A percentile compares a stretch with the other conserved stretches of the same genome.
phyloP scores from a whole-genome alignment of 2,888 invertebrate genomes.

The Flabesymbios commensalis region DNA sequence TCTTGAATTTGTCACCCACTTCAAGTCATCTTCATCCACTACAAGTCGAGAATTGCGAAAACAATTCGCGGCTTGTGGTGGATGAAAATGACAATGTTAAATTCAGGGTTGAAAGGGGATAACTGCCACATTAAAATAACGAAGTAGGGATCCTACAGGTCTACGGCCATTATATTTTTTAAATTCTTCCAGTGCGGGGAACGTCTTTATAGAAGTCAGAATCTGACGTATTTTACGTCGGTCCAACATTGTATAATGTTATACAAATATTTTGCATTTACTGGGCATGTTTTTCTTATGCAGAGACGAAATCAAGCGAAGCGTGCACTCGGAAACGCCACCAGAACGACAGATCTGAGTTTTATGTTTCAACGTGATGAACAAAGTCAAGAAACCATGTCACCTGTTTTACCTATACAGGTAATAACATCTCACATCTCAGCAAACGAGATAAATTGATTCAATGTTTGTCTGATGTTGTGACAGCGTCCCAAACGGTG shows the following conservation, averaged over 20 bases:
- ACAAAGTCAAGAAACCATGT: constrained; percentile 25
- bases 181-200: neutral
- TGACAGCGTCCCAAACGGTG: too few species aligned
- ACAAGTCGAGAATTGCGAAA: too few species aligned
- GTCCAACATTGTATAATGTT: neutral
- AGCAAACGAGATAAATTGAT: too few species aligned
- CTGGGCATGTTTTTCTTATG: neutral
- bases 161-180: neutral
- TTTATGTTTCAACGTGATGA: constrained; percentile 44
- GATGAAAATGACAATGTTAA: too few species aligned
- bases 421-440: constrained; percentile 29
- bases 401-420: constrained; percentile 45
- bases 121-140: neutral
- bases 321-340: constrained; percentile 49
- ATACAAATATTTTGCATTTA: neutral
- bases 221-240: neutral
- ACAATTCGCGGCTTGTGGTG: too few species aligned
- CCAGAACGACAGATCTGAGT: constrained; percentile 45
- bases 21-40: too few species aligned
- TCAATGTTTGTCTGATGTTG: too few species aligned
- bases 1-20: too few species aligned
- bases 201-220: neutral
- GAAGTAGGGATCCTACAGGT: too few species aligned
- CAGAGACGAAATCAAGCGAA: constrained; percentile 9
- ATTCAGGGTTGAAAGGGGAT: too few species aligned